phyloP scores from a whole-genome alignment of 1,140 invertebrate species.

The Zaprionus tsacasi region DNA sequence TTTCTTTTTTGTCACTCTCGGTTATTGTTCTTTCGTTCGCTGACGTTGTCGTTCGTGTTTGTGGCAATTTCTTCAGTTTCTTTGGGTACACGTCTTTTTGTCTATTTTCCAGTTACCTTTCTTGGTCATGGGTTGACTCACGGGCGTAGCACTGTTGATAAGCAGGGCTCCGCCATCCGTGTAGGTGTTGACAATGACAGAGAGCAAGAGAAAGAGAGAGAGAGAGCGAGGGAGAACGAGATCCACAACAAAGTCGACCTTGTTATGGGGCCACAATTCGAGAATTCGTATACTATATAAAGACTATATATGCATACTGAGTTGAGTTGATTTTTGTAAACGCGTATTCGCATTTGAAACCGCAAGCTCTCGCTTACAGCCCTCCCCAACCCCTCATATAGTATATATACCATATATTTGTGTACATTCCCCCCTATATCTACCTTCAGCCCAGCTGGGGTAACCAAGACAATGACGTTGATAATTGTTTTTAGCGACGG shows the following conservation, averaged over 20 bases:
- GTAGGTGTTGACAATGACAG: slow-evolving; percentile 47
- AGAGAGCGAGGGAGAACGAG: neutral
- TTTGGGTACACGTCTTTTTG: slow-evolving; percentile 58
- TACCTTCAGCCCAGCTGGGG: slow-evolving; percentile 21
- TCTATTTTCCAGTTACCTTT: slow-evolving; percentile 70
- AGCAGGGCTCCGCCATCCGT: slow-evolving; percentile 49
- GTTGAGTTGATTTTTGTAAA: neutral
- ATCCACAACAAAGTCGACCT: slow-evolving; percentile 41
- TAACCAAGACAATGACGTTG: slow-evolving; percentile 73
- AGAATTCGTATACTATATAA: slow-evolving; percentile 10
- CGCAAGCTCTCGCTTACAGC: slow-evolving; percentile 54
- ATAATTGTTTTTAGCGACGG: slow-evolving; percentile 58
- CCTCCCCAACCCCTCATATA: neutral
- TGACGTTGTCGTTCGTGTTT: slow-evolving; percentile 45
- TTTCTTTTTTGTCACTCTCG: slow-evolving; percentile 51
- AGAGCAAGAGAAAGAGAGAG: neutral
- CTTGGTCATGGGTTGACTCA: slow-evolving; percentile 79
- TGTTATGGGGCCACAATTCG: slow-evolving; percentile 19
- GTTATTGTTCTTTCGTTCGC: slow-evolving; percentile 61
- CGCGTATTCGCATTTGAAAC: slow-evolving; percentile 43
- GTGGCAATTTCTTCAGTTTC: slow-evolving; percentile 47
- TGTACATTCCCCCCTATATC: neutral
- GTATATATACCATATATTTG: neutral
- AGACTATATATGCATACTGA: slow-evolving; percentile 1
- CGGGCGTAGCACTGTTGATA: slow-evolving; percentile 62